Base-by-base conservation (phyloP, 2,888 invertebrate species). In the Scrobipalpa atriplicella region DNA sequence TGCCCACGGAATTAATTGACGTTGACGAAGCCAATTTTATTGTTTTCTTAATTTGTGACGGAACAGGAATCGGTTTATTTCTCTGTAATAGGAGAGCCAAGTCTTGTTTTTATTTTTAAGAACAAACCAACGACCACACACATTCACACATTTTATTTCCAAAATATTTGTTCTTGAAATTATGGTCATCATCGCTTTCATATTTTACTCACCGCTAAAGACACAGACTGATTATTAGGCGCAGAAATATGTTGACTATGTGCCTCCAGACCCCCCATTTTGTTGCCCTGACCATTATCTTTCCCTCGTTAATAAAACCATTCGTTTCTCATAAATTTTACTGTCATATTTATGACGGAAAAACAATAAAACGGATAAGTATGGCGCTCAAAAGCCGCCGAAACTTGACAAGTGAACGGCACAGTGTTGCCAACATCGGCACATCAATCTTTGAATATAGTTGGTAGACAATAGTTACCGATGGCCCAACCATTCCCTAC, bases 1-100 rank as follows among this genome's bases (percentile, higher is more conserved):
- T 71, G 72, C 75, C 73, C 69, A 62, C 64, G 47, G 69, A 71
- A 71, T 70, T 73, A 74, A 75, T 75, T 72, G 72, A 68, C 70
- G 70, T 70, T 74, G 72, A 72, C 72, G 71, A 71, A 62, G 69
- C 61, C 58, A 66, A 69, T 68, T 72, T 67, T 65, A 71, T 72
- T 75, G 72, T 73, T 68, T 70, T 66, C 19, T 29, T 63, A 63
- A 52, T 63, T 51, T 16, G n/a, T 47, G n/a, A 3, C 62, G 13
- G 36, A 47, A 43, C 47, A 36, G 29, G 51, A 62, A 62, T 10
- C 29, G 21, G 29, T 62, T 62, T 62, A 18, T 19, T 41, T 56
- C 11, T 11, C 21, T 21, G 11, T 56, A 56, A 21, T 56, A 11
- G 52, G 21, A 52, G 52, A 52, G 3, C 11, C 29, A 56, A 21